phyloP scores from a whole-genome alignment of 2,113 vertebrate species.

The Anoplopoma fimbria region DNA sequence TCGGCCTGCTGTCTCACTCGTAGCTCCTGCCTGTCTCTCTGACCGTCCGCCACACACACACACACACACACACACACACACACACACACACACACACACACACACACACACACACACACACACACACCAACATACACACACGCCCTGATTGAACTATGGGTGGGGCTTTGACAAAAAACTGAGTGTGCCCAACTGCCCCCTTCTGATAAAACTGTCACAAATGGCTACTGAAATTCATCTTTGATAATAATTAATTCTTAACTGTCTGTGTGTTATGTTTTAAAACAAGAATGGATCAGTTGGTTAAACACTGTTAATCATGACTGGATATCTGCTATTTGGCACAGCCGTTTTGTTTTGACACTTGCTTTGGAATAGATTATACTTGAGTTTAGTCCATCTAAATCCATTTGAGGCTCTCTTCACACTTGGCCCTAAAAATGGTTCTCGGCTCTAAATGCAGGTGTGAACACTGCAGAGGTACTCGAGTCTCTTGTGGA shows the following conservation, averaged over 20 bases:
- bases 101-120: constrained; percentile 1
- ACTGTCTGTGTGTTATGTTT: background rate
- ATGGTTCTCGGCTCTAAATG: background rate
- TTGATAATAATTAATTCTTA: background rate
- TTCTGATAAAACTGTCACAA: too few relatives aligned
- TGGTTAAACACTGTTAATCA: background rate
- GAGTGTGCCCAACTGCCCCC: constrained; percentile 54
- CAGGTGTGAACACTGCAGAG: background rate
- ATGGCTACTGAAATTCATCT: background rate
- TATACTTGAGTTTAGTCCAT: constrained; percentile 7
- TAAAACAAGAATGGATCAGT: background rate
- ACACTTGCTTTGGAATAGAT: constrained; percentile 13
- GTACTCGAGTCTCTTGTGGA: background rate
- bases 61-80: background rate
- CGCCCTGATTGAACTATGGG: constrained; percentile 26
- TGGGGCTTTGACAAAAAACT: background rate
- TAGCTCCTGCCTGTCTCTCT: constrained; percentile 32
- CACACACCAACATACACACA: background rate
- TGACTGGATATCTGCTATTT: background rate
- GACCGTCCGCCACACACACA: constrained; percentile 16
- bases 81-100: background rate
- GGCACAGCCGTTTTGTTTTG: constrained; percentile 18
- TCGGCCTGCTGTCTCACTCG: constrained; percentile 31
- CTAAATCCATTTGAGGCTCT: too few relatives aligned
- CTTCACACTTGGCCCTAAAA: constrained; percentile 18